A percentile compares a stretch with the other conserved stretches of the same genome.
phyloP scores from a whole-genome alignment of 2,113 vertebrate genomes.

The Ageneiosus marmoratus region DNA sequence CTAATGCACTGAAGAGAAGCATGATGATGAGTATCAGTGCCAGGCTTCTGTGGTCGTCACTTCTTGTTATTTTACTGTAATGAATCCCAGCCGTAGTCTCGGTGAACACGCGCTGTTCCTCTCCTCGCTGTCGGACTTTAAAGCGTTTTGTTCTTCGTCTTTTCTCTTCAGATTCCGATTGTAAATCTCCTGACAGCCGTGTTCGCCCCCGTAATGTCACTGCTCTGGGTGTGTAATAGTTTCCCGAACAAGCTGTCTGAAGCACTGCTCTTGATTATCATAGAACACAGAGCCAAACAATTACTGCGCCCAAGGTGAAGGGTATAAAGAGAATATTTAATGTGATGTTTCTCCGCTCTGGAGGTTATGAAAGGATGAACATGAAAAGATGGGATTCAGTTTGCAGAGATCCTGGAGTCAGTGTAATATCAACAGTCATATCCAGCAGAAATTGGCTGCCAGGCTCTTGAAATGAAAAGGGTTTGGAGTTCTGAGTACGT shows the following conservation, averaged over 20 bases:
- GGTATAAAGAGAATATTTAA: conserved; percentile 43
- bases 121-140: no score
- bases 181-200: conserved; percentile 9
- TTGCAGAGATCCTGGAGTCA: conserved; percentile 27
- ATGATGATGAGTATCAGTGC: no score
- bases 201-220: conserved; percentile 16
- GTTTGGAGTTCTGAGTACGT: neutral
- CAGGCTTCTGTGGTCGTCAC: no score
- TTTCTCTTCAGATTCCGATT: neutral
- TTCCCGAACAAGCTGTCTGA: neutral
- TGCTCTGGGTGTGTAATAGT: conserved; percentile 5
- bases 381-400: conserved; percentile 31
- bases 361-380: conserved; percentile 38
- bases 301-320: conserved; percentile 37
- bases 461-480: conserved; percentile 22
- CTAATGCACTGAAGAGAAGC: neutral
- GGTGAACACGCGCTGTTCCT: neutral
- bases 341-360: conserved; percentile 15
- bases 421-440: conserved; percentile 37
- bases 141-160: neutral
- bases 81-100: neutral
- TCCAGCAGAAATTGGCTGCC: conserved; percentile 37
- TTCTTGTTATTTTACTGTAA: neutral
- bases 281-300: conserved; percentile 28
- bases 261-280: conserved; percentile 34